Conservation (phyloP, 2,888 invertebrate species). For the Resseliella maxima region DNA sequence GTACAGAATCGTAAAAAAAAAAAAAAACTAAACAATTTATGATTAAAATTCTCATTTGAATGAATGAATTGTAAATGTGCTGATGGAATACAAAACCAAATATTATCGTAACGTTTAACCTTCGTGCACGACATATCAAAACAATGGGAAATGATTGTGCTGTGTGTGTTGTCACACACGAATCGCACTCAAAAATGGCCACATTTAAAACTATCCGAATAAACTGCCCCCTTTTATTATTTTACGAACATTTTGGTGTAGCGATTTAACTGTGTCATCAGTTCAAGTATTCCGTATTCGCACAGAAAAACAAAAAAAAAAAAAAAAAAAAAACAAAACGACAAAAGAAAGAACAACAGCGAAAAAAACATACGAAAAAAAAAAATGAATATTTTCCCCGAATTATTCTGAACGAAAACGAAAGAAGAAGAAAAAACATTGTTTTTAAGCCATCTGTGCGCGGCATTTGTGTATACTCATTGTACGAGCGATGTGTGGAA, state of each 20-base stretch:
- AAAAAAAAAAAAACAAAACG: no score
- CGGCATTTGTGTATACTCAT: neutral
- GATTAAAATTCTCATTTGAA: neutral
- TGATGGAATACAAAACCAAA: neutral
- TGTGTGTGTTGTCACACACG: neutral
- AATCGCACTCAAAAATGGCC: neutral
- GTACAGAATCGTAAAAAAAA: neutral
- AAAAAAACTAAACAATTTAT: no score
- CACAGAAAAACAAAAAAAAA: no score
- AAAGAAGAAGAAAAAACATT: no score
- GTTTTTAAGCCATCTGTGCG: neutral
- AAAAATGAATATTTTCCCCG: neutral
- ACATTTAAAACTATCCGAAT: neutral
- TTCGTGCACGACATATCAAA: conserved; percentile 6
- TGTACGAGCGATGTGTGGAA: no score
- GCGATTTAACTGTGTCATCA: conserved; percentile 22
- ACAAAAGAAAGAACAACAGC: no score
- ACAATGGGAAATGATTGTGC: neutral
- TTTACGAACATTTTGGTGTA: neutral
- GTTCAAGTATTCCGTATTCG: neutral
- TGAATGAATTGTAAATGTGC: neutral
- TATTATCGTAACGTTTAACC: conserved; percentile 29
- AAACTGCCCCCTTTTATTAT: neutral
- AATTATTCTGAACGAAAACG: no score
- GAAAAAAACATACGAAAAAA: no score